These are phyloP conservation scores for Drosophila mojavensis DNA, from an alignment of 1,140 invertebrate genomes.

Conservation along the genomic window DNA sequence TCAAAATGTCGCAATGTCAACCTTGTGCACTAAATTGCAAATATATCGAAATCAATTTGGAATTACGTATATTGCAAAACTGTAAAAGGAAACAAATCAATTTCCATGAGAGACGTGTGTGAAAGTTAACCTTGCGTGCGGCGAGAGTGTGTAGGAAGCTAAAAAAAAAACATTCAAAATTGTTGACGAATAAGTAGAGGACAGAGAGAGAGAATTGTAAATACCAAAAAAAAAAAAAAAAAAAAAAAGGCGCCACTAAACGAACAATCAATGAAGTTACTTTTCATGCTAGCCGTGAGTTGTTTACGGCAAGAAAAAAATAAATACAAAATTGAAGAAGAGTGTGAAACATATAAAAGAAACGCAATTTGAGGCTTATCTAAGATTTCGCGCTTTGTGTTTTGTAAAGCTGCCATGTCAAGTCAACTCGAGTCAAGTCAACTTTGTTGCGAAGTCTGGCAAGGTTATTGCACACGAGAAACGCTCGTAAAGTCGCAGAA, in stretches of 20 bases:
- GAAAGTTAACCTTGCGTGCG: constrained; percentile 65
- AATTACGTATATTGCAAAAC: constrained; percentile 66
- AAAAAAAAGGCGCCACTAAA: constrained; percentile 18
- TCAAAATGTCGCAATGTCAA: constrained; percentile 29
- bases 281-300: constrained; percentile 56
- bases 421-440: constrained; percentile 35
- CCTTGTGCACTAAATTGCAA: constrained; percentile 46
- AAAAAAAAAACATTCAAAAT: constrained; percentile 13
- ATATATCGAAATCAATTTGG: constrained; percentile 65
- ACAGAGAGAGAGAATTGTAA: constrained; percentile 52
- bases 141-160: constrained; percentile 53
- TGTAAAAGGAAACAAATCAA: constrained; percentile 62
- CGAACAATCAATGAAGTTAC: constrained; percentile 54
- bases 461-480: constrained; percentile 72
- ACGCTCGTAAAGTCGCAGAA: constrained; percentile 25
- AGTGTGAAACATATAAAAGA: constrained; percentile 43
- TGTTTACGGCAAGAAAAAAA: constrained; percentile 19
- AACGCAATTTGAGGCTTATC: constrained; percentile 61
- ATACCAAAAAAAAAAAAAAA: constrained; percentile 39
- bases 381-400: constrained; percentile 55
- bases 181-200: constrained; percentile 45
- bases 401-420: constrained; percentile 52
- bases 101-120: constrained; percentile 37
- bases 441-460: constrained; percentile 51
- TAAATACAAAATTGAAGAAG: constrained; percentile 7